Conservation (phyloP, 37 sponge, comb jelly and placozoan species). For the Cliona cf. orientalis region DNA sequence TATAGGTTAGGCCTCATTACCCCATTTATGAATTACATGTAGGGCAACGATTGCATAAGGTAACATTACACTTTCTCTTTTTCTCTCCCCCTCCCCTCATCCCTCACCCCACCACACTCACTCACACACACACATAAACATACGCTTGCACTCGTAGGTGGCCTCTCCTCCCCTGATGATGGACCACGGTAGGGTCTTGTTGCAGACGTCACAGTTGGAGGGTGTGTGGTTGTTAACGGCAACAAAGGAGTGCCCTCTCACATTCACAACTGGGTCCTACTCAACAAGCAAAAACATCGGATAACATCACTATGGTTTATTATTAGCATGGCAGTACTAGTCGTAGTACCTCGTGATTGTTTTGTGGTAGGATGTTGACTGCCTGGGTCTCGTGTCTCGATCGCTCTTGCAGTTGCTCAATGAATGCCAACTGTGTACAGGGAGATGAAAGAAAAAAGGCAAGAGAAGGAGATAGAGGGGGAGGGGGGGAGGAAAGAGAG, state of each 20-base stretch:
- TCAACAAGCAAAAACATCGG: background rate
- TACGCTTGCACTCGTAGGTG: constrained; percentile 71
- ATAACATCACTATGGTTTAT: background rate
- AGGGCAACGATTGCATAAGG: background rate
- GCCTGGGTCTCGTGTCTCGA: constrained; percentile 7
- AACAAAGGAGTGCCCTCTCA: constrained; percentile 72
- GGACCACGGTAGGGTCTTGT: constrained; percentile 64
- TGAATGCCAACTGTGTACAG: constrained; percentile 22
- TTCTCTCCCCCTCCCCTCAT: background rate
- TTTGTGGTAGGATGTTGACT: background rate
- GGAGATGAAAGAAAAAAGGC: background rate
- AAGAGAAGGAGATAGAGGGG: no score
- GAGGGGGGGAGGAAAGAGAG: no score
- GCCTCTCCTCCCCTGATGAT: background rate
- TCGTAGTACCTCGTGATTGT: constrained; percentile 4
- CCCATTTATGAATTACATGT: no score
- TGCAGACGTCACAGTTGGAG: constrained; percentile 82
- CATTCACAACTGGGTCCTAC: constrained; percentile 10
- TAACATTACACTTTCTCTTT: background rate
- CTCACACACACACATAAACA: no score
- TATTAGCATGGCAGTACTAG: background rate
- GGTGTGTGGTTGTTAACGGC: constrained; percentile 58
- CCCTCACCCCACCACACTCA: no score
- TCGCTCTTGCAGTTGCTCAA: constrained; percentile 24
- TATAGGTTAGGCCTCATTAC: no score